Percentiles rank a stretch among this genome's conserved stretches.
These are phyloP conservation scores for Sphaerophoria taeniata DNA, from an alignment of 2,888 invertebrate species.

Conservation along the genomic window DNA sequence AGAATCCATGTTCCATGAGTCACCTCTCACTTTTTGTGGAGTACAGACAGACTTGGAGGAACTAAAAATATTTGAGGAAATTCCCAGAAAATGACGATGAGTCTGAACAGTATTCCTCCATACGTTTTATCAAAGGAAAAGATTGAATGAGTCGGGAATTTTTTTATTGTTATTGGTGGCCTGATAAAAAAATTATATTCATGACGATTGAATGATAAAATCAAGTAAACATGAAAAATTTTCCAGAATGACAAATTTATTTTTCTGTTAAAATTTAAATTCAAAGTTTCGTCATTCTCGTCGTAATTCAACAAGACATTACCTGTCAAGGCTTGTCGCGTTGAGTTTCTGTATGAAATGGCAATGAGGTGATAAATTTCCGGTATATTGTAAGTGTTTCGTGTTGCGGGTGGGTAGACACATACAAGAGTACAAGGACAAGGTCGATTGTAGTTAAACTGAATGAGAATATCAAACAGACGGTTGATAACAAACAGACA, in stretches of 20 bases:
- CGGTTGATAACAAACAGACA: neutral
- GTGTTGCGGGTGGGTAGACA: slow-evolving; percentile 20
- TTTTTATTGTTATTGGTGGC: neutral
- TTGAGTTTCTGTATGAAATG: slow-evolving; percentile 6
- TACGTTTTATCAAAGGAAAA: neutral
- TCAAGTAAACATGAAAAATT: neutral
- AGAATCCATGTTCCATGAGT: slow-evolving; percentile 53
- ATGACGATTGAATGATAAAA: slow-evolving; percentile 18
- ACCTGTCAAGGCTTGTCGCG: neutral
- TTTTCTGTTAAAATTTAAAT: slow-evolving; percentile 49
- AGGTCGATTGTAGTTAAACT: slow-evolving; percentile 11
- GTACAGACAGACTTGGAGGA: neutral
- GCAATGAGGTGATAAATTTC: slow-evolving; percentile 45
- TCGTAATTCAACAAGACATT: neutral
- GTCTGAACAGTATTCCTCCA: neutral
- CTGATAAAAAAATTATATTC: slow-evolving; percentile 10
- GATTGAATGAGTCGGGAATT: neutral
- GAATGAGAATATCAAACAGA: slow-evolving; percentile 16
- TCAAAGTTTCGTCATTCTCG: slow-evolving; percentile 37
- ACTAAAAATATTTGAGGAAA: slow-evolving; percentile 28
- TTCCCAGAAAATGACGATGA: slow-evolving; percentile 53
- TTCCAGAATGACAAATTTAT: neutral
- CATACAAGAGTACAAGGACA: neutral
- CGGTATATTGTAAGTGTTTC: slow-evolving; percentile 38
- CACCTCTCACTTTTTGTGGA: slow-evolving; percentile 39